Evolutionary conservation across 2,113 vertebrate genomes (phyloP).

Genomic region (Urocynchramus pylzowi): DNA sequence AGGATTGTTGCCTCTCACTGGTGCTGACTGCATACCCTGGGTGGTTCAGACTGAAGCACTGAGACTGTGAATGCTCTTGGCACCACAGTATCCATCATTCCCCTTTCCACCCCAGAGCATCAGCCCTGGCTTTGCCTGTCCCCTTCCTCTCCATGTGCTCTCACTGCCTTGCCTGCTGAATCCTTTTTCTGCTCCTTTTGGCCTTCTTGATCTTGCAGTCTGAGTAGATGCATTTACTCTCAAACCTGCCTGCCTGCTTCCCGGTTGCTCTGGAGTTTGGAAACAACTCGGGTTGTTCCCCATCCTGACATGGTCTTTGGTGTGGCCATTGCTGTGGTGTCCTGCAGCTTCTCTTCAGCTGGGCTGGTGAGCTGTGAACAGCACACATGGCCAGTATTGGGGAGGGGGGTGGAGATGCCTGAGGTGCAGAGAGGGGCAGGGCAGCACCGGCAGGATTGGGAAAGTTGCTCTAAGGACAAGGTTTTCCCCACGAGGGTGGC

Average conservation of each 20-base stretch:
- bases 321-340: background rate
- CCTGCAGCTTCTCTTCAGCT: rapidly evolving
- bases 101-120: background rate
- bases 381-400: background rate
- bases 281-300: background rate
- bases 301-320: background rate
- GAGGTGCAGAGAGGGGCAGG: background rate
- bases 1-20: background rate
- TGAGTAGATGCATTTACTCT: background rate
- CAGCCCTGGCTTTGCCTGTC: background rate
- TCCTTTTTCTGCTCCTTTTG: background rate
- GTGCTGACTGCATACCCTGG: background rate
- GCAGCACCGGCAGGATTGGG: rapidly evolving
- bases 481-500: background rate
- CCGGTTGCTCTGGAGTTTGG: rapidly evolving
- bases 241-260: background rate
- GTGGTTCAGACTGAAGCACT: background rate
- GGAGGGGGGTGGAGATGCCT: background rate
- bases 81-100: rapidly evolving
- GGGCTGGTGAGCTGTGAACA: background rate
- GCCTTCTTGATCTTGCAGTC: background rate
- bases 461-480: background rate
- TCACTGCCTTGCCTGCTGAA: background rate
- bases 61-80: background rate
- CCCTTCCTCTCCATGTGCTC: background rate